A percentile compares a stretch with the other conserved stretches of the same genome.
phyloP scores from a whole-genome alignment of 2,113 vertebrate species.

The Gopherus evgoodei region DNA sequence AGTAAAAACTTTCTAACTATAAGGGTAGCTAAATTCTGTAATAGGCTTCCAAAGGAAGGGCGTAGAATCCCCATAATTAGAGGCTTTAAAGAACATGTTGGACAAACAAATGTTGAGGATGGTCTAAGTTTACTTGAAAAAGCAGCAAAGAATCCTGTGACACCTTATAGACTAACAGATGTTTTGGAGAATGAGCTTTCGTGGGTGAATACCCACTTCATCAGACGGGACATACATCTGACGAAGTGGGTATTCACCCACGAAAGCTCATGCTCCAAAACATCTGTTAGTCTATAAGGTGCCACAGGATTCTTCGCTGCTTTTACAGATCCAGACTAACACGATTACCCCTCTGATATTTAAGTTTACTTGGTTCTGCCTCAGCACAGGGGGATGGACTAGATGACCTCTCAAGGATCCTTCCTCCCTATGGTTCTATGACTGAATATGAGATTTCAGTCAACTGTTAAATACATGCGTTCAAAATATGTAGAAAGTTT shows the following conservation, averaged over 20 bases:
- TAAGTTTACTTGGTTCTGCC: neutral
- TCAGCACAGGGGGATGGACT: neutral
- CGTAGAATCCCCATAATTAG: neutral
- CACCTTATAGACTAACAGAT: too few species aligned
- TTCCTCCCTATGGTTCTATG: neutral
- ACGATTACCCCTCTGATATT: too few species aligned
- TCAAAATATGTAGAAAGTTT: neutral
- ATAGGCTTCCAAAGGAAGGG: neutral
- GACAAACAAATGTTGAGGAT: neutral
- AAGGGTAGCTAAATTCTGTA: neutral
- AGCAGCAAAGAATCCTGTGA: too few species aligned
- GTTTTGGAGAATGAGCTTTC: too few species aligned
- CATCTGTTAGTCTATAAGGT: too few species aligned
- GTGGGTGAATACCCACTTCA: too few species aligned
- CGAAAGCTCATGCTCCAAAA: too few species aligned
- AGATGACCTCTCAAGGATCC: neutral
- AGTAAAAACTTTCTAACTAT: neutral
- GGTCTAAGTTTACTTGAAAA: neutral
- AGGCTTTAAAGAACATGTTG: neutral
- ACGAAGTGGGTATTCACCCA: too few species aligned
- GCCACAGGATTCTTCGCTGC: too few species aligned
- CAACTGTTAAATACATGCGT: neutral
- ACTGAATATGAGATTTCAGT: neutral
- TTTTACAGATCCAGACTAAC: too few species aligned
- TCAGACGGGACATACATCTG: too few species aligned